Base-by-base conservation (phyloP, 2,797 vertebrate species). In the Microctenopoma steveboyesi region DNA sequence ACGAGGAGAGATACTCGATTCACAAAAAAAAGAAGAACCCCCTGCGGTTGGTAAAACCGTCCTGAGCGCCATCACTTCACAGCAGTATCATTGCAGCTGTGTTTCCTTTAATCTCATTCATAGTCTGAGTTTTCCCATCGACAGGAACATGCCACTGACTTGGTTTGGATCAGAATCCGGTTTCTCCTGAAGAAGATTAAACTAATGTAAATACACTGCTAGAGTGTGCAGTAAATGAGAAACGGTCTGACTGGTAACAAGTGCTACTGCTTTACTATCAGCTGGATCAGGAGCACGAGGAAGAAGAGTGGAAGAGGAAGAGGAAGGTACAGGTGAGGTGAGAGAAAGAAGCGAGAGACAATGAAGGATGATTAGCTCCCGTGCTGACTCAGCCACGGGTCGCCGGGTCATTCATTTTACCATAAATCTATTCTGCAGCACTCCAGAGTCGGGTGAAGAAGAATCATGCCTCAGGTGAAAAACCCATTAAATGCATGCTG, bases 381-480 rank as follows among this genome's bases (percentile, higher is more conserved):
- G 18, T 79, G 81, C 79, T 81, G 83, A 88, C 70, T 87, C 74
- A 65, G 81, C 45, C 5, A 18, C 4, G 7, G 62, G 35, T 79
- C 25, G 16, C 1, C 1, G 61, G 83, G 74, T 76, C 75, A 68
- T 77, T 83, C 18, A 16, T 83, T 86, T 79, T 4, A 37, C 72
- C 59, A 35, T 66, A 54, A 80, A 81, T 80, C 61, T 65, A 53
- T 75, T 78, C 64, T 2, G 2, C 65, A 68, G 56, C 60, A 39
- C 37, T n/a, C 5, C 0, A 0, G 18, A 73, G 54, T 7, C 42
- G 45, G 25, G 33, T 22, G 45, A 68, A 30, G 68, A 82, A n/a
- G 65, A 77, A 6, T 63, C 54, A 5, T 49, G 50, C 81, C 69
- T 55, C 64, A 69, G 79, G 79, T 83, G 69, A 58, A 64, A 87